Percentiles rank a stretch among this genome's conserved stretches.
phyloP scores from a whole-genome alignment of 37 sponge, comb jelly and placozoan species.

The Oopsacas minuta region DNA sequence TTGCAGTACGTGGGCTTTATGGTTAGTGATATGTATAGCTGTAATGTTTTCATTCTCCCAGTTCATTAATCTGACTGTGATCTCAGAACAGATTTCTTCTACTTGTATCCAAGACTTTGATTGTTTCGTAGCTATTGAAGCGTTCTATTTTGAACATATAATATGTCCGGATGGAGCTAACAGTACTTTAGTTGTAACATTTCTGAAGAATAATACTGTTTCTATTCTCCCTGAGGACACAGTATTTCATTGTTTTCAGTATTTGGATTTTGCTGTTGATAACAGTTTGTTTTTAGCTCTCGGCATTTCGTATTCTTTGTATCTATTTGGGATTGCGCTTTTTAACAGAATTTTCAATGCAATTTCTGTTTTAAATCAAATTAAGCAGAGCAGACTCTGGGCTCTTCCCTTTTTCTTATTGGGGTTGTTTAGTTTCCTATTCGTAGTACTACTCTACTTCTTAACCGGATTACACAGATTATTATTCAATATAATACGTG shows the following conservation, averaged over 20 bases:
- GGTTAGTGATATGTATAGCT: neutral
- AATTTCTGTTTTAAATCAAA: neutral
- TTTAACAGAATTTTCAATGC: neutral
- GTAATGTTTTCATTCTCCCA: neutral
- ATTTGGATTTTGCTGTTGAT: neutral
- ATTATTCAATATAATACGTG: neutral
- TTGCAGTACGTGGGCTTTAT: neutral
- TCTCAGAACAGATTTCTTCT: neutral
- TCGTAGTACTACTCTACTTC: neutral
- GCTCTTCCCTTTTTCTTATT: neutral
- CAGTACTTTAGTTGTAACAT: neutral
- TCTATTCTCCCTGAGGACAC: neutral
- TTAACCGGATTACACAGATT: neutral
- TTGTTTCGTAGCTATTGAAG: neutral
- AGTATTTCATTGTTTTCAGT: neutral
- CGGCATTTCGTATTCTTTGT: neutral
- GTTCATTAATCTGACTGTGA: neutral
- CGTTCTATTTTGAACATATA: neutral
- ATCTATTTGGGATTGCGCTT: neutral
- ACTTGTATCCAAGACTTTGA: neutral
- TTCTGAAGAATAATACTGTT: neutral
- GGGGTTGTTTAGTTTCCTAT: neutral
- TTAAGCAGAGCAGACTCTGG: neutral
- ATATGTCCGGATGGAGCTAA: neutral
- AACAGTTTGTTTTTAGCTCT: neutral